Conservation (phyloP, 2,888 invertebrate species). For the Caenorhabditis doughertyi region DNA sequence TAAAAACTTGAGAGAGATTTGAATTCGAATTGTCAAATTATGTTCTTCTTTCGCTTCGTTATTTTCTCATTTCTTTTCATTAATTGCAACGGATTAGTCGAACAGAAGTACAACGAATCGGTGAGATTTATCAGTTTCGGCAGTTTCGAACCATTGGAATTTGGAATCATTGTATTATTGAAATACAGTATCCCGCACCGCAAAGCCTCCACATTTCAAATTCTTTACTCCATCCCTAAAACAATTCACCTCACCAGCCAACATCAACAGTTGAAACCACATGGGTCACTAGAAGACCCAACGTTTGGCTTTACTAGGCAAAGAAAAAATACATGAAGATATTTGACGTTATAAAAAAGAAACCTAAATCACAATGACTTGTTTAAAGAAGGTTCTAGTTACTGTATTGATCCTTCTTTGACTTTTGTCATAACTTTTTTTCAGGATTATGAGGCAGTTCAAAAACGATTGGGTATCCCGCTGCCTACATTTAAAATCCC, state of each 20-base stretch:
- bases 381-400: too few species aligned
- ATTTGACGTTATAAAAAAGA: too few species aligned
- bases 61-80: neutral
- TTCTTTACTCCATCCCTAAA: neutral
- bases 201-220: neutral
- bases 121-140: conserved; percentile 15
- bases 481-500: conserved; percentile 32
- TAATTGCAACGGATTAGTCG: neutral
- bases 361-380: too few species aligned
- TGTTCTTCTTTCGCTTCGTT: conserved; percentile 8
- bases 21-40: neutral
- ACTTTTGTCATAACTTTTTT: too few species aligned
- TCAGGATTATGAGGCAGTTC: conserved; percentile 18
- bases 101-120: conserved; percentile 18
- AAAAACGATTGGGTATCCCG: conserved; percentile 9
- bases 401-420: too few species aligned
- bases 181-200: too few species aligned
- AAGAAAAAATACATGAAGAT: too few species aligned
- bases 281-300: too few species aligned
- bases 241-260: too few species aligned
- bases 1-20: neutral
- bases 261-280: too few species aligned
- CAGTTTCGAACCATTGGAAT: neutral
- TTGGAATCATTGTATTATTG: too few species aligned
- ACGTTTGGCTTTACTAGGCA: too few species aligned